Evolutionary conservation across 1,140 invertebrate species (phyloP).

Genomic region (Philotrypesis tridentata): DNA sequence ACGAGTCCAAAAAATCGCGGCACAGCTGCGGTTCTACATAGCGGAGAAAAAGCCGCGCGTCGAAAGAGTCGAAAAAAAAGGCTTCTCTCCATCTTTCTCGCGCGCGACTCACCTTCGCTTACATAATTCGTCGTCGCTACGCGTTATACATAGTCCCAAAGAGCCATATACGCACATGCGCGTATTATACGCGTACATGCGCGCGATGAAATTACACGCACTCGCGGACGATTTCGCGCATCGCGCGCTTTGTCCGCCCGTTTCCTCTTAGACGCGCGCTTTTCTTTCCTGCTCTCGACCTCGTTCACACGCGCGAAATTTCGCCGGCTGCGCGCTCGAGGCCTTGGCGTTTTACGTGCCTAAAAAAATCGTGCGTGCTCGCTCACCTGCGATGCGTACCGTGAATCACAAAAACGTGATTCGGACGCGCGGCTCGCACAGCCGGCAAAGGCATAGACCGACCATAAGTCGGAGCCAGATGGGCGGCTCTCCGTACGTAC

Average conservation of each 20-base stretch:
- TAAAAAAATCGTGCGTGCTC: not conserved
- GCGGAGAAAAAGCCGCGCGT: constrained; percentile 47
- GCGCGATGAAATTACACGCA: constrained; percentile 50
- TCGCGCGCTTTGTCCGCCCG: not conserved
- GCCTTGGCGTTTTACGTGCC: constrained; percentile 1
- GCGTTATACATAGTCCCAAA: no score
- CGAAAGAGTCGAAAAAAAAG: constrained; percentile 36
- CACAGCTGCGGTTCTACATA: no score
- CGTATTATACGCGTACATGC: not conserved
- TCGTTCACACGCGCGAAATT: constrained; percentile 18
- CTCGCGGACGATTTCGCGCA: constrained; percentile 22
- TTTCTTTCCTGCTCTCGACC: constrained; percentile 3
- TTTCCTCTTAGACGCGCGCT: not conserved
- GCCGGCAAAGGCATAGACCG: not conserved
- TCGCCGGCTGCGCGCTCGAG: not conserved
- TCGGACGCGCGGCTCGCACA: not conserved
- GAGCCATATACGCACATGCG: no score
- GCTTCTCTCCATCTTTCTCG: constrained; percentile 35
- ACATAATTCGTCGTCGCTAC: constrained; percentile 50
- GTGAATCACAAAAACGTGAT: constrained; percentile 32
- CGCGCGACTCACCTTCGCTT: constrained; percentile 40
- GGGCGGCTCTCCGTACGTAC: no score
- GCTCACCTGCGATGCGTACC: no score
- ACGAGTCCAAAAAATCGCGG: no score
- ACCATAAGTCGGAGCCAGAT: not conserved